These are phyloP conservation scores for Machaerirhynchus nigripectus DNA, from an alignment of 2,113 vertebrate genomes.

Conservation along the genomic window DNA sequence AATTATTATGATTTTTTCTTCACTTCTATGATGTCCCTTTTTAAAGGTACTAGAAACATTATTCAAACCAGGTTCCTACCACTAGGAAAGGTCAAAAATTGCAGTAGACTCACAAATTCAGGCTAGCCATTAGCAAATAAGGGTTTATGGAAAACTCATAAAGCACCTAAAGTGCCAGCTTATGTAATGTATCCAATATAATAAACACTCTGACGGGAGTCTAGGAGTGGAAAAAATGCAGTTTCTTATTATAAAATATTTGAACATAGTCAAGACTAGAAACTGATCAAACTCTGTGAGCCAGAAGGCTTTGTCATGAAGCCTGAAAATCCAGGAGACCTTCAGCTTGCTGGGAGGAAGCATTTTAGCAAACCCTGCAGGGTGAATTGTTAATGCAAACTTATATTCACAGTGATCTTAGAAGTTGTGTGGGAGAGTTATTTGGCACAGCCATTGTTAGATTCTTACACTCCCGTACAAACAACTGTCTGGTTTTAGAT, in stretches of 20 bases:
- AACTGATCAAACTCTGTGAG: background rate
- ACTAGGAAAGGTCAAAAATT: conserved; percentile 28
- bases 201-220: conserved; percentile 34
- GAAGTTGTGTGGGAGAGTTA: conserved; percentile 34
- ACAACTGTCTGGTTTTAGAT: conserved; percentile 57
- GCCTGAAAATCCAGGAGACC: conserved; percentile 35
- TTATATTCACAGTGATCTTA: background rate
- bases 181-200: conserved; percentile 48
- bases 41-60: conserved; percentile 27
- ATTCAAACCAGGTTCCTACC: conserved; percentile 24
- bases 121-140: conserved; percentile 49
- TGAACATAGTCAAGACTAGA: background rate
- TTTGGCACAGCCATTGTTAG: conserved; percentile 25
- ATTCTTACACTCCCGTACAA: conserved; percentile 29
- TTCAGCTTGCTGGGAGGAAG: background rate
- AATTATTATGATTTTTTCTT: background rate
- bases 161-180: conserved; percentile 43
- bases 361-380: conserved; percentile 17
- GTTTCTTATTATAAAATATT: conserved; percentile 49
- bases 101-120: conserved; percentile 20
- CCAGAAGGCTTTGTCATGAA: conserved; percentile 1
- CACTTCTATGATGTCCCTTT: conserved; percentile 6
- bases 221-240: conserved; percentile 35
- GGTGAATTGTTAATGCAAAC: conserved; percentile 23
- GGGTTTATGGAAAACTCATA: conserved; percentile 60